These are phyloP conservation scores for Coelopa pilipes DNA, from an alignment of 2,888 invertebrate genomes.

Conservation along the genomic window DNA sequence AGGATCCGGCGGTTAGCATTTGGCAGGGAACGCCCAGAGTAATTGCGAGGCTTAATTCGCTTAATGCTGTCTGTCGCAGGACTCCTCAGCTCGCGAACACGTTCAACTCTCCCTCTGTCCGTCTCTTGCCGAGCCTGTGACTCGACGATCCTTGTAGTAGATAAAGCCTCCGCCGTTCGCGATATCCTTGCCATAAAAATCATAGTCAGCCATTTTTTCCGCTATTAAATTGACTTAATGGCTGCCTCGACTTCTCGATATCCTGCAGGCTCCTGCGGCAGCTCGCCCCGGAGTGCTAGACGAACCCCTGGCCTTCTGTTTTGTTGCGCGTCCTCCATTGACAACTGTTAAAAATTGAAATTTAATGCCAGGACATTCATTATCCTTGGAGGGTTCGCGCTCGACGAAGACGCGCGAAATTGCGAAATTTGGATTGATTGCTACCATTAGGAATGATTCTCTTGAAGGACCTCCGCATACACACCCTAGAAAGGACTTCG, in stretches of 20 bases:
- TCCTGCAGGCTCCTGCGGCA: neutral
- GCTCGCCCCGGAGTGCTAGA: neutral
- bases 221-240: conserved; percentile 20
- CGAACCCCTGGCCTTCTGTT: neutral
- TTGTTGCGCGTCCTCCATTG: conserved; percentile 8
- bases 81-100: neutral
- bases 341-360: conserved; percentile 31
- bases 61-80: conserved; percentile 12
- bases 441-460: neutral
- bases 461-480: too few species aligned
- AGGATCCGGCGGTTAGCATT: conserved; percentile 12
- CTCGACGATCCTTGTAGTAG: neutral
- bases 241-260: neutral
- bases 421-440: conserved; percentile 1
- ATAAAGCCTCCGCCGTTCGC: neutral
- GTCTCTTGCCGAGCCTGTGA: neutral
- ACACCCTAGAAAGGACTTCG: too few species aligned
- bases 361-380: conserved; percentile 24
- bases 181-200: neutral
- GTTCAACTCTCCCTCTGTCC: neutral
- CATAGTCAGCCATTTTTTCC: neutral
- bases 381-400: neutral
- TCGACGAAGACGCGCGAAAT: neutral
- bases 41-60: conserved; percentile 22
- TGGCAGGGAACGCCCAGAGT: conserved; percentile 8